These are phyloP conservation scores for Acanthurus leucopareius DNA, from an alignment of 2,797 vertebrate genomes.

Conservation along the genomic window DNA sequence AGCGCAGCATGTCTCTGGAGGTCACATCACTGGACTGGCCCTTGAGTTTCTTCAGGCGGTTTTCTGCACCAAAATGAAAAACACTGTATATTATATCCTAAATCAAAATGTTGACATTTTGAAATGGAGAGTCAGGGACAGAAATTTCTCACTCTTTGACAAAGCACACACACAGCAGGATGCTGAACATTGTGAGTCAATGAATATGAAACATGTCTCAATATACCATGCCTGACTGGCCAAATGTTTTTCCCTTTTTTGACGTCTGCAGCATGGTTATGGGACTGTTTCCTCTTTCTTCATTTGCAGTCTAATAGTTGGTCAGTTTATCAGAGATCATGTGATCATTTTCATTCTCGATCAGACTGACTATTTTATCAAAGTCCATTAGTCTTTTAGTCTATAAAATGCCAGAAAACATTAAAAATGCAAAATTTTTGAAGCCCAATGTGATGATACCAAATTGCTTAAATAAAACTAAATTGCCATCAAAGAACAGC, in stretches of 20 bases:
- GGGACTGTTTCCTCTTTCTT: neutral
- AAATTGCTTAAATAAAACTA: neutral
- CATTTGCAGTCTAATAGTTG: no score
- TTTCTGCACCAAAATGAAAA: constrained; percentile 84
- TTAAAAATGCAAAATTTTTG: neutral
- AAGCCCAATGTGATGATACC: neutral
- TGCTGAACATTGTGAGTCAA: neutral
- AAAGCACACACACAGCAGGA: no score
- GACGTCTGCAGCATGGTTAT: neutral
- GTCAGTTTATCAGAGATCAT: neutral
- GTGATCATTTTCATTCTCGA: neutral
- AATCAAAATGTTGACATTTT: neutral
- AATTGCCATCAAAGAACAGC: neutral
- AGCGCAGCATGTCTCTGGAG: constrained; percentile 95
- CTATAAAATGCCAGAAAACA: no score
- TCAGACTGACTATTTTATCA: neutral
- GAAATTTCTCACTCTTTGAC: neutral
- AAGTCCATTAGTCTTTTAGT: neutral
- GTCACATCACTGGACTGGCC: constrained; percentile 94
- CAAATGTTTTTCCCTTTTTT: neutral
- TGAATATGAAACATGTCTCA: no score
- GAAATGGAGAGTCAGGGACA: neutral
- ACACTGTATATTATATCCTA: neutral
- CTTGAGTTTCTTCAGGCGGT: constrained; percentile 93
- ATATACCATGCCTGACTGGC: no score